Conservation (phyloP, 2,113 vertebrate genomes). For the Scytalopus superciliaris region DNA sequence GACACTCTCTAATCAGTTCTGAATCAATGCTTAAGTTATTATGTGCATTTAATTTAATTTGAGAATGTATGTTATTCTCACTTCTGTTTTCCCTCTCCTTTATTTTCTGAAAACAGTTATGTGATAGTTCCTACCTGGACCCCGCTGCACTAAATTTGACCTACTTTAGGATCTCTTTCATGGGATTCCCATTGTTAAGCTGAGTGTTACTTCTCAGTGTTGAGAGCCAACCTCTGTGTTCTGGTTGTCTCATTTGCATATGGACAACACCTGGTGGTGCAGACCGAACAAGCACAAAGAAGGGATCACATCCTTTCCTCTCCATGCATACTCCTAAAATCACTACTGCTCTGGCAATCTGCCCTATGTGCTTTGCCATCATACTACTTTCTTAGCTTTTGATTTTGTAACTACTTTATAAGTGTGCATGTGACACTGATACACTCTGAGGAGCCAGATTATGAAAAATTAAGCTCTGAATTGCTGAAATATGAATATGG, state of each 20-base stretch:
- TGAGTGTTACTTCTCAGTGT: not conserved
- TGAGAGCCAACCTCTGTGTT: not conserved
- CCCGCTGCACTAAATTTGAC: not conserved
- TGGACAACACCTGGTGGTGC: not conserved
- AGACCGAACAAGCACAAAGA: not conserved
- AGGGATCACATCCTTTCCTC: not conserved
- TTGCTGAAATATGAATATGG: not conserved
- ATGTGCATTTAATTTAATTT: not conserved
- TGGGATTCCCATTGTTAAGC: not conserved
- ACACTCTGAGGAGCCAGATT: not conserved
- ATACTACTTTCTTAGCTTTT: not conserved
- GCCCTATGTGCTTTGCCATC: not conserved
- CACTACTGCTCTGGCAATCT: not conserved
- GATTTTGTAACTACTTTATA: not conserved
- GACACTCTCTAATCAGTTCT: not conserved
- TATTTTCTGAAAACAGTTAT: not conserved
- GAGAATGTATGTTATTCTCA: not conserved
- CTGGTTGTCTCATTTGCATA: not conserved
- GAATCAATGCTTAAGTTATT: not conserved
- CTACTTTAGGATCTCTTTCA: not conserved
- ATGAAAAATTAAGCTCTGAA: not conserved
- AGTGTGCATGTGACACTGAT: not conserved
- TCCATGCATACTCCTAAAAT: not conserved
- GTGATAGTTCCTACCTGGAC: not conserved
- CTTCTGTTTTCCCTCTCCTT: not conserved